Base-by-base conservation (phyloP, 2,113 vertebrate species). In the Ranitomeya imitator region DNA sequence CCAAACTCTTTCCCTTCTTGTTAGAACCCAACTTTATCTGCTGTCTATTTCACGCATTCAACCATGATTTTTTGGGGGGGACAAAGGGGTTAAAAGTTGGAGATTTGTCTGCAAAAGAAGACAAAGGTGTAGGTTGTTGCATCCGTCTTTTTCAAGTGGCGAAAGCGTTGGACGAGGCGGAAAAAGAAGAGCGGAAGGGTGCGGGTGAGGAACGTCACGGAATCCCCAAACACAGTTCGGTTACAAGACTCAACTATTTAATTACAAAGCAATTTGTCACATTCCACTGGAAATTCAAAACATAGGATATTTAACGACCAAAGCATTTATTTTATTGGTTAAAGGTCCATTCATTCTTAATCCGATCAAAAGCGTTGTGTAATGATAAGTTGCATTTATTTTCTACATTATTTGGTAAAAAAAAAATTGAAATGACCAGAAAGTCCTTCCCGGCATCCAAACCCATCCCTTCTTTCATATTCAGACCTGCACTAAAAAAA, bases 21-120 rank as follows among this genome's bases (percentile, higher is more conserved):
- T 89, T 69, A 89, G 81, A 85, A 89, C 81, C 51, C 81, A 89
- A 89, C 81, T 89, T 89, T 89, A 89, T 88, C 87, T 89, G 87
- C 18, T 78, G 87, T 88, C 82, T 89, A 89, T 85, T 67, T 85
- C 87, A 79, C 74, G 87, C 67, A 89, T 85, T 85, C 81, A 89
- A 84, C 87, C 81, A 69, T 79, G 81, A 84, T 69, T 79, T 79
- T 78, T 13, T 45, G 37, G 37, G 37, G 80, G 80, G 87, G 87
- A 57, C 69, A 83, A 88, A 73, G 87, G 87, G 80, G 80, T 88
- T 88, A 83, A 88, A 83, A 79, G 76, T 79, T 89, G 80, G 80
- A 65, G 79, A 88, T 77, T 83, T 88, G 80, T 88, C 87, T 89
- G 87, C 87, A 89, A 89, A 84, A 89, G 74, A 89, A 89, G 87